Percentiles rank a stretch among this genome's conserved stretches.
Conservation (phyloP, 2,888 invertebrate genomes). For the Sylvicola cinctus region DNA sequence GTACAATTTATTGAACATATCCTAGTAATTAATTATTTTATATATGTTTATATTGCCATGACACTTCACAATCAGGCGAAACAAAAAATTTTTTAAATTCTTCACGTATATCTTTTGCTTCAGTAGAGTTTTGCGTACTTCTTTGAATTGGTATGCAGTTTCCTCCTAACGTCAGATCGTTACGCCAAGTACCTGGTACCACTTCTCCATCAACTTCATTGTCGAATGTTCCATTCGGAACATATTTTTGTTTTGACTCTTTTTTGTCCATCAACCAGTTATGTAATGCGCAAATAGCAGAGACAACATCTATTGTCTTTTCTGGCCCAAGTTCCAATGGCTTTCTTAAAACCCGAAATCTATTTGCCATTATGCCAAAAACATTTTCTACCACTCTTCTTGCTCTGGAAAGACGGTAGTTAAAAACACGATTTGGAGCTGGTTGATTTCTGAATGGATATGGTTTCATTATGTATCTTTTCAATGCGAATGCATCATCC, state of each 20-base stretch:
- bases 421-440: constrained; percentile 6
- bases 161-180: no score
- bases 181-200: no score
- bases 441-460: constrained; percentile 6
- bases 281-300: constrained; percentile 10
- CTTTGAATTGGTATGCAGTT: no score
- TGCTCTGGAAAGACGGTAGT: constrained; percentile 8
- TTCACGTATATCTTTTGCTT: constrained; percentile 1
- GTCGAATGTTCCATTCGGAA: no score
- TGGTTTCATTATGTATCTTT: constrained; percentile 10
- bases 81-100: neutral
- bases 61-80: neutral
- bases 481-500: constrained; percentile 8
- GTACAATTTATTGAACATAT: no score
- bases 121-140: no score
- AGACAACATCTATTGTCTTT: constrained; percentile 6
- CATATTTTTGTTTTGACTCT: no score
- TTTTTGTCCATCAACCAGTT: constrained; percentile 5
- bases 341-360: constrained; percentile 13
- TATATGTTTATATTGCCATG: neutral
- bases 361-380: constrained; percentile 10
- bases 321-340: constrained; percentile 9
- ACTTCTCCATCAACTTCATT: no score
- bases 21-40: no score
- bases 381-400: constrained; percentile 8